Evolutionary conservation across 2,888 invertebrate species (phyloP), one percentile per base, ranked within the genome.

Genomic region (Cybosia mesomella): DNA sequence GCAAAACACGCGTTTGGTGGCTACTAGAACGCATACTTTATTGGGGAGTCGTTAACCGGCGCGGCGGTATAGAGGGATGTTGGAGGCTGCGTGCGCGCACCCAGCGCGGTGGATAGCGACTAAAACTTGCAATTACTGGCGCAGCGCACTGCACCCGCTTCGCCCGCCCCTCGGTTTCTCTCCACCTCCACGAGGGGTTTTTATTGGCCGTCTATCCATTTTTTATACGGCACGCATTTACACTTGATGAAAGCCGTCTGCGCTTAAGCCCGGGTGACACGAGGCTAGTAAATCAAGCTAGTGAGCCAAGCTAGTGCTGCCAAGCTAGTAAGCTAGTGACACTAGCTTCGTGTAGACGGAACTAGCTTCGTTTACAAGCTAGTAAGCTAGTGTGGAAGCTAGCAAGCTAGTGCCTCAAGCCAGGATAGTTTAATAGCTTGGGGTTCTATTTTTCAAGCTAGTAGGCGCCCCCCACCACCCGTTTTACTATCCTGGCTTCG

Each of bases 121-220:
- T 94, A 94, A 92, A 92, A 82, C 84, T 84, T 88, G 90, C 92
- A 91, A 87, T 89, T 89, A 88, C 89, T 83, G 85, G 80, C 87
- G 84, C 85, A 85, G 83, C 87, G 89, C 92, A 85, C 80, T 88
- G 89, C 90, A 89, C 90, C 91, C 92, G 92, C 91, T 87, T 82
- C 87, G 87, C 92, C 92, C 92, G 92, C 93, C 93, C 93, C 94
- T 92, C 93, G 81, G 75, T 90, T 89, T 87, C 91, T 90, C 93
- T 92, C 92, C 90, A 91, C 89, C 93, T 92, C 92, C 90, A 91
- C 89, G 88, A 92, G 81, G 90, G 92, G 89, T 92, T 94, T 94
- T 94, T 94, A 94, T 94, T 94, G 92, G 93, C 86, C 88, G 92
- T 88, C 92, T 92, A 91, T 91, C 87, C 91, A 83, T 94, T 95